These are phyloP conservation scores for Artibeus lituratus DNA, from an alignment of 2,797 vertebrate genomes.

Conservation along the genomic window DNA sequence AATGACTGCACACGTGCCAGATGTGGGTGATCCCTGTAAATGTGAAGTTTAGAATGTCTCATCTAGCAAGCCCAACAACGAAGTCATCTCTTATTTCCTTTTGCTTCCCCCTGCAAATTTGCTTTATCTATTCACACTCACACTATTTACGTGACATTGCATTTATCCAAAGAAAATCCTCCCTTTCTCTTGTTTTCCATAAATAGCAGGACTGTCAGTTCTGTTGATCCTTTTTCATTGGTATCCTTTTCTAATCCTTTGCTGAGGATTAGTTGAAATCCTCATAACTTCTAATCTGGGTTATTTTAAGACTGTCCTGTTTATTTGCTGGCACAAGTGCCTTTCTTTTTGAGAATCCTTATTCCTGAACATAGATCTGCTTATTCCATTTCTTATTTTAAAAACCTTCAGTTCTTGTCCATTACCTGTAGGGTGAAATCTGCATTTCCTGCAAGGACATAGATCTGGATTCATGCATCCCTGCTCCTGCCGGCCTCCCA, in stretches of 20 bases:
- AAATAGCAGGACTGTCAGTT: not conserved
- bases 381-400: not conserved
- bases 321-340: not conserved
- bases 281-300: not conserved
- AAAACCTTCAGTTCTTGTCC: not conserved
- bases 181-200: not conserved
- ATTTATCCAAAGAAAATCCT: not conserved
- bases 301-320: not conserved
- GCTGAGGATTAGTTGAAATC: not conserved
- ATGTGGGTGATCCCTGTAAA: not conserved
- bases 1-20: not conserved
- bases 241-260: not conserved
- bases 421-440: not conserved
- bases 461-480: not conserved
- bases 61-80: not conserved
- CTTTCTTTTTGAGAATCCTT: not conserved
- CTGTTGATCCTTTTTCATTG: not conserved
- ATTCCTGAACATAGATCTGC: not conserved
- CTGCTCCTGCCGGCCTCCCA: not conserved
- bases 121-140: not conserved
- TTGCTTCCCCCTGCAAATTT: not conserved
- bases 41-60: not conserved
- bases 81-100: not conserved
- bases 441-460: not conserved
- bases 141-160: not conserved